These are phyloP conservation scores for Diarsia dahlii DNA, from an alignment of 2,888 invertebrate species.

Conservation along the genomic window DNA sequence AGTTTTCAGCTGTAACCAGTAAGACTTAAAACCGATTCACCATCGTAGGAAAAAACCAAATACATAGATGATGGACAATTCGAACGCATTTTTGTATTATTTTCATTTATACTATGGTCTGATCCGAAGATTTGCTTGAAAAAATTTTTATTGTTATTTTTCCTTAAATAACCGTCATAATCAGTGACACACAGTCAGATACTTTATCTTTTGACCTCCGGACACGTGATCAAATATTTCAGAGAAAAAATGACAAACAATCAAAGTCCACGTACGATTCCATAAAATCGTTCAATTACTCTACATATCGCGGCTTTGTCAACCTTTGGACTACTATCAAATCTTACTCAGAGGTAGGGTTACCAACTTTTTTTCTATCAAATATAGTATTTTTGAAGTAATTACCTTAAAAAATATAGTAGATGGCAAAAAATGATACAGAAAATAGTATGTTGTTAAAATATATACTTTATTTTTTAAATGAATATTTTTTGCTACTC, in stretches of 20 bases:
- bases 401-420: too few relatives aligned
- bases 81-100: neutral
- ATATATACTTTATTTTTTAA: too few relatives aligned
- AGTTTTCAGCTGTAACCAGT: neutral
- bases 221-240: neutral
- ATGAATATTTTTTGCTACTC: too few relatives aligned
- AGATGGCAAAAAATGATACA: too few relatives aligned
- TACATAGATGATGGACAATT: neutral
- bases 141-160: neutral
- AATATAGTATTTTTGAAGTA: too few relatives aligned
- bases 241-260: conserved; percentile 9
- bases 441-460: too few relatives aligned
- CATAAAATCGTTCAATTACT: neutral
- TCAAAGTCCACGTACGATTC: conserved; percentile 32
- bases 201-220: conserved; percentile 17
- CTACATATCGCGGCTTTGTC: neutral
- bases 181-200: neutral
- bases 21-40: neutral
- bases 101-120: neutral
- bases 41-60: neutral
- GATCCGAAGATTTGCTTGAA: neutral
- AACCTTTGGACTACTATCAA: conserved; percentile 19
- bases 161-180: neutral
- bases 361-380: too few relatives aligned
- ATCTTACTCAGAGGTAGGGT: neutral